Conservation (phyloP, 2,797 vertebrate species). For the Hyperoplus lanceolatus region DNA sequence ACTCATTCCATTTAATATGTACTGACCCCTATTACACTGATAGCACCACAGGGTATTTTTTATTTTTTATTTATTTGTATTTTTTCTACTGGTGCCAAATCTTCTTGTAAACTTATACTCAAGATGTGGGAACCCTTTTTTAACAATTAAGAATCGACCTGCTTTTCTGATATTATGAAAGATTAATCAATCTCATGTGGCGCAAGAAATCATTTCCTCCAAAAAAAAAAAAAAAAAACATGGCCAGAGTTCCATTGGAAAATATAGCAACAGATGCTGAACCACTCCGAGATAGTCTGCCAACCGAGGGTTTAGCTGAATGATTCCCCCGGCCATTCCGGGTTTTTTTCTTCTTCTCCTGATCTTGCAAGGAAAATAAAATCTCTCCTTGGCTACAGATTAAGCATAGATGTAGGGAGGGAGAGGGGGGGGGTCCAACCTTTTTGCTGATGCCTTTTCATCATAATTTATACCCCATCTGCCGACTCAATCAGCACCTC, state of each 20-base stretch:
- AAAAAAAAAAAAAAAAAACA: conserved; percentile 24
- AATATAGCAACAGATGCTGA: conserved; percentile 85
- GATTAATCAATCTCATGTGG: conserved; percentile 80
- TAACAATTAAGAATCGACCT: conserved; percentile 51
- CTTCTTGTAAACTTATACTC: conserved; percentile 36
- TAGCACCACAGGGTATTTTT: conserved; percentile 6
- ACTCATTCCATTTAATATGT: conserved; percentile 15
- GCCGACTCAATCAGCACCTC: conserved; percentile 83
- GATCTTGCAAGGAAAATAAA: conserved; percentile 85
- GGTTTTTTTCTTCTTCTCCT: conserved; percentile 56
- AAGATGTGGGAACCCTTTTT: conserved; percentile 51
- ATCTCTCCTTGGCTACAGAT: conserved; percentile 85
- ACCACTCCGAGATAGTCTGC: conserved; percentile 77
- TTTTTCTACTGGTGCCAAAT: conserved; percentile 19
- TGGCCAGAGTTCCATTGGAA: conserved; percentile 70
- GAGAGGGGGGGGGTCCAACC: conserved; percentile 67
- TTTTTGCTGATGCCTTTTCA: conserved; percentile 81
- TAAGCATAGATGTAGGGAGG: conserved; percentile 69
- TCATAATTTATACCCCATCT: conserved; percentile 87
- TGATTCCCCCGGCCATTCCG: conserved; percentile 71
- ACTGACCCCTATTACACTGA: conserved; percentile 25
- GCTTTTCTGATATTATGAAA: conserved; percentile 55
- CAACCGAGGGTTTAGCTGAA: conserved; percentile 83
- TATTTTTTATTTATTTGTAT: too few species aligned
- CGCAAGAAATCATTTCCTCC: conserved; percentile 73